Base-by-base conservation (phyloP, 2,888 invertebrate species). In the Mimachlamys varia region DNA sequence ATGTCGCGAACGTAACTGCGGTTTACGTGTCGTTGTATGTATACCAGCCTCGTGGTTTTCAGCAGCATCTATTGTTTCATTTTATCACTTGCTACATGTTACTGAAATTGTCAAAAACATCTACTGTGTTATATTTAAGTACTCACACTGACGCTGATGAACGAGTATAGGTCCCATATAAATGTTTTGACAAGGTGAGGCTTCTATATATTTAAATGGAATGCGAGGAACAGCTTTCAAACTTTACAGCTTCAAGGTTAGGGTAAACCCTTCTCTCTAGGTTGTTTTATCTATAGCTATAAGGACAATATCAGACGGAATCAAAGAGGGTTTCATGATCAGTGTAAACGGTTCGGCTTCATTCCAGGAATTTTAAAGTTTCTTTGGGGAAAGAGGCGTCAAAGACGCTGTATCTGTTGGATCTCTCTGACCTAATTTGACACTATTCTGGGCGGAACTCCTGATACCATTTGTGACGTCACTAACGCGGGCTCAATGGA, bases 301-400 rank as follows among this genome's bases (percentile, higher is more conserved):
- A 76, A 27, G 7, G 76, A 76, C 33, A 12, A 33, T 13, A 76
- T 7, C 33, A 33, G 27, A 76, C 7, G 27, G 12, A 76, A 76
- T 76, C 76, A 76, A 76, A 76, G 76, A 33, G 33, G 1, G 13
- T 17, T 0, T 0, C 7, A 33, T 76, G 76, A 76, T 76, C 27
- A 33, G 76, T 76, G 27, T 76, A 76, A 76, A 76, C 27, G 76
- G 12, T 33, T 33, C 76, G 12, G 76, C 76, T 76, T 12, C 76
- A 76, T 76, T 76, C 76, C 76, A 33, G 76, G 76, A 76, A 76
- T 76, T 76, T 76, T 76, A 76, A 27, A 76, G 27, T 27, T 33
- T 27, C 33, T 15, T 76, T 76, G 33, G 76, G 33, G 76, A 76
- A 1, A 76, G 76, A 76, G 4, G 76, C 76, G 76, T 76, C 76